Conservation (phyloP, 2,888 invertebrate species). For the Strigamia crassipes region DNA sequence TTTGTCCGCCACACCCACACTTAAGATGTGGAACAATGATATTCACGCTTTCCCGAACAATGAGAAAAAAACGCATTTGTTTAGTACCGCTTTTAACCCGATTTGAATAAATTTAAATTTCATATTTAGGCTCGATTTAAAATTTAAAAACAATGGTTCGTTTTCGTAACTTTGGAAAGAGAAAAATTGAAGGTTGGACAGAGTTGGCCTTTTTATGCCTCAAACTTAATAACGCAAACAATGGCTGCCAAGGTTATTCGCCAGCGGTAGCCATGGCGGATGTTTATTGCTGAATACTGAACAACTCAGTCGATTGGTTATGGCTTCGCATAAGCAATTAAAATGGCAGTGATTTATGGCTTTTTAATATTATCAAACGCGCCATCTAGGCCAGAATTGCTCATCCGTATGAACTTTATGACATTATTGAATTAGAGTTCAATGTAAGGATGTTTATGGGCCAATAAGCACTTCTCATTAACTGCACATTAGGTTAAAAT, state of each 20-base stretch:
- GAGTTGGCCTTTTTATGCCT: background rate
- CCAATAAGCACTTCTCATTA: background rate
- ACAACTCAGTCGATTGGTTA: too few relatives aligned
- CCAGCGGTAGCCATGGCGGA: background rate
- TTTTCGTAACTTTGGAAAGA: background rate
- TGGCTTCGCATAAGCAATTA: too few relatives aligned
- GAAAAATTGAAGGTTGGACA: background rate
- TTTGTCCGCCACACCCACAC: slow-evolving; percentile 2
- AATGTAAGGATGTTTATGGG: slow-evolving; percentile 17
- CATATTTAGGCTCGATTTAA: background rate
- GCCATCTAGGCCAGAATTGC: background rate
- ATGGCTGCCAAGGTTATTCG: background rate
- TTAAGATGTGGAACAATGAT: slow-evolving; percentile 19
- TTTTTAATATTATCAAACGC: background rate
- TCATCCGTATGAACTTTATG: background rate
- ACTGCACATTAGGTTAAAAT: background rate
- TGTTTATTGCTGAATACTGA: background rate
- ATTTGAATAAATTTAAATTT: background rate
- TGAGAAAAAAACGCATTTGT: background rate
- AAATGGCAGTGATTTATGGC: background rate
- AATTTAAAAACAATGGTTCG: background rate
- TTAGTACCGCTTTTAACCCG: background rate
- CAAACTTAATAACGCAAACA: background rate
- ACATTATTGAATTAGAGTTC: slow-evolving; percentile 5
- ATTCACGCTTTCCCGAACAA: slow-evolving; percentile 1